These are phyloP conservation scores for Lepidurus arcticus DNA, from an alignment of 1,140 invertebrate genomes.

Conservation along the genomic window DNA sequence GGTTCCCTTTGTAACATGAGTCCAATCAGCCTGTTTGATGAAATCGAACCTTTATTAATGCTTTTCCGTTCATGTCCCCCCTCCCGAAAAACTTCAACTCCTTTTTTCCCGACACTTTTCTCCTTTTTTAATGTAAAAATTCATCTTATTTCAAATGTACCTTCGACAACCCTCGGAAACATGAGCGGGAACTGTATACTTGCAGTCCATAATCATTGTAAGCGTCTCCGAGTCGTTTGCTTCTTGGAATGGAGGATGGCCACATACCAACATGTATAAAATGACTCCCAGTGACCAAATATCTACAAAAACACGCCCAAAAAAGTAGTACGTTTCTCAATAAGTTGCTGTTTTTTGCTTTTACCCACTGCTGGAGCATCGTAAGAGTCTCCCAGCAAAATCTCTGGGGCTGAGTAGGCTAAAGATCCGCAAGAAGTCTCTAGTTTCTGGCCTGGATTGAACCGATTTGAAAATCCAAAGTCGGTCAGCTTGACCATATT, in stretches of 20 bases:
- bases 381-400: conserved; percentile 90
- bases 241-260: conserved; percentile 95
- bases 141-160: conserved; percentile 47
- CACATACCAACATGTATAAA: conserved; percentile 96
- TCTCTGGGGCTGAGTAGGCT: conserved; percentile 98
- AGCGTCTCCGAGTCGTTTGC: conserved; percentile 98
- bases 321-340: conserved; percentile 14
- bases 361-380: conserved; percentile 86
- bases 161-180: conserved; percentile 79
- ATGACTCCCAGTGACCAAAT: conserved; percentile 98
- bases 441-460: conserved; percentile 92
- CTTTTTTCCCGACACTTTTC: background rate
- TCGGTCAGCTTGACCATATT: conserved; percentile 98
- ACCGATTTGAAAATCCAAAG: conserved; percentile 76
- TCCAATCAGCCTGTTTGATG: conserved; percentile 65
- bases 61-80: background rate
- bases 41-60: background rate
- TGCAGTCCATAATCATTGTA: conserved; percentile 99
- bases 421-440: conserved; percentile 98
- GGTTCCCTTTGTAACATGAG: conserved; percentile 90
- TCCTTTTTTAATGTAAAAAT: conserved; percentile 33
- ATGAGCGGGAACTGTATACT: conserved; percentile 86
- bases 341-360: background rate
- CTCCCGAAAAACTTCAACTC: background rate
- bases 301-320: conserved; percentile 54